Evolutionary conservation across 2,888 invertebrate genomes (phyloP).

Genomic region (Herminia tarsipennalis): DNA sequence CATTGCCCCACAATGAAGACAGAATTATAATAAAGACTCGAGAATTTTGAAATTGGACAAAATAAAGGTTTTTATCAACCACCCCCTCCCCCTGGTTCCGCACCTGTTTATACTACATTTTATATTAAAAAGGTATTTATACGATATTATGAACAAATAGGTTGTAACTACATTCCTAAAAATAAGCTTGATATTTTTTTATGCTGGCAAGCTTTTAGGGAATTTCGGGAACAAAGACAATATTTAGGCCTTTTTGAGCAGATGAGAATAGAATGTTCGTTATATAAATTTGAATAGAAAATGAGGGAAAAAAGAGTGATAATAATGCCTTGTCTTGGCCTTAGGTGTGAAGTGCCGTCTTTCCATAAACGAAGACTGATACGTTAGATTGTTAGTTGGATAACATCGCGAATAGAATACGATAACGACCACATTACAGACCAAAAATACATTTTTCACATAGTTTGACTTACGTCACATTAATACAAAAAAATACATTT

Average conservation of each 20-base stretch:
- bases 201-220: constrained; percentile 29
- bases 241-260: constrained; percentile 11
- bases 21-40: no score
- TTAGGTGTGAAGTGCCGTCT: constrained; percentile 47
- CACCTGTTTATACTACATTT: no score
- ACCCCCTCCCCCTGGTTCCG: no score
- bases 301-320: constrained; percentile 16
- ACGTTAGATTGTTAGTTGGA: constrained; percentile 35
- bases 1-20: no score
- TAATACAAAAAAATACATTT: no score
- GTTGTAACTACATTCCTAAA: constrained; percentile 54
- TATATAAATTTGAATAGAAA: neutral
- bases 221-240: constrained; percentile 13
- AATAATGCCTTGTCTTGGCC: constrained; percentile 50
- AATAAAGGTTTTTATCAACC: no score
- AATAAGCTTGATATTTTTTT: constrained; percentile 53
- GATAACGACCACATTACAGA: constrained; percentile 7
- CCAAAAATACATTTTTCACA: no score
- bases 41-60: no score
- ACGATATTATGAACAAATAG: constrained; percentile 18
- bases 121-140: neutral
- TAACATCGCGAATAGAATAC: constrained; percentile 30
- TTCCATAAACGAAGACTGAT: constrained; percentile 60
- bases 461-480: no score
- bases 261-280: constrained; percentile 1